Percentiles rank a stretch among this genome's conserved stretches.
phyloP scores from a whole-genome alignment of 2,113 vertebrate species.

The Hippocampus abdominalis region DNA sequence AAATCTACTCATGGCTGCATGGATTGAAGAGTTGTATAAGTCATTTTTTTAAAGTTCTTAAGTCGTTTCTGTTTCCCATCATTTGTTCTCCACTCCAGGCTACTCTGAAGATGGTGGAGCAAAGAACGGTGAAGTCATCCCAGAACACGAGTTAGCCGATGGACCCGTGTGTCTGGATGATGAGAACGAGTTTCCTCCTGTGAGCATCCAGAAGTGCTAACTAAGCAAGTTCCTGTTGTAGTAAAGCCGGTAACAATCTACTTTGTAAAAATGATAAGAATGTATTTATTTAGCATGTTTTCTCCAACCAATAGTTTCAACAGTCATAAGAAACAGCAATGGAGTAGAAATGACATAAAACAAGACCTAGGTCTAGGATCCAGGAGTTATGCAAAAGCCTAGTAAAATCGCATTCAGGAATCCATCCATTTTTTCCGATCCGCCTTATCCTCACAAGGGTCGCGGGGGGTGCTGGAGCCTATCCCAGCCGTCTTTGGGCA shows the following conservation, averaged over 20 bases:
- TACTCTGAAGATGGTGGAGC: conserved; percentile 91
- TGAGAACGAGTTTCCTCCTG: conserved; percentile 94
- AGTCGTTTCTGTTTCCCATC: neutral
- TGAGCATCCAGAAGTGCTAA: conserved; percentile 86
- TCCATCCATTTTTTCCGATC: no score
- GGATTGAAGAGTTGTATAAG: neutral
- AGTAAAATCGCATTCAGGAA: no score
- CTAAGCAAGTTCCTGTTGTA: conserved; percentile 10
- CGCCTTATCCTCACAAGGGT: no score
- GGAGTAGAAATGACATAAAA: neutral
- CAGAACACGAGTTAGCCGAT: conserved; percentile 91
- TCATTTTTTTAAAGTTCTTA: neutral
- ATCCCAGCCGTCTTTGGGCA: no score
- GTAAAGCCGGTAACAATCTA: neutral
- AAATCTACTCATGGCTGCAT: neutral
- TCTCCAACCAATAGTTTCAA: neutral
- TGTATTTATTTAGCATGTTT: neutral
- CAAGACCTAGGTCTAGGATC: neutral
- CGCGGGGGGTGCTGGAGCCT: no score
- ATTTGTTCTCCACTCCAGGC: conserved; percentile 62
- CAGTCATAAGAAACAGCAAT: neutral
- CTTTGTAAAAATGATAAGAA: neutral
- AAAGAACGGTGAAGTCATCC: conserved; percentile 88
- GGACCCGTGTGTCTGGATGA: conserved; percentile 92
- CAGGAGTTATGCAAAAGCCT: no score